phyloP scores from a whole-genome alignment of 2,113 vertebrate genomes.

The Oreochromis spilurus region DNA sequence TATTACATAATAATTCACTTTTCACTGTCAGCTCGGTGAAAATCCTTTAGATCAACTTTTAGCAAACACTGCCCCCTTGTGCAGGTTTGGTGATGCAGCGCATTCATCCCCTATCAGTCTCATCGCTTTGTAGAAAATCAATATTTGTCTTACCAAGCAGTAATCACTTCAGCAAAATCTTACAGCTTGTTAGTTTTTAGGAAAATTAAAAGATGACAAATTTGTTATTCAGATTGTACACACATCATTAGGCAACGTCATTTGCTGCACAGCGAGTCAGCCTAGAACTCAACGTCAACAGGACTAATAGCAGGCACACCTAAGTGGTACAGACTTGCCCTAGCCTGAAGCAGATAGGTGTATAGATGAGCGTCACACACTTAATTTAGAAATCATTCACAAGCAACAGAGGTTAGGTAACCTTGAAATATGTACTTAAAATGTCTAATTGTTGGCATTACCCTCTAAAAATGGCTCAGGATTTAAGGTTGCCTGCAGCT shows the following conservation, averaged over 20 bases:
- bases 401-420: not conserved
- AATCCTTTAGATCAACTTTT: not conserved
- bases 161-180: not conserved
- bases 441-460: not conserved
- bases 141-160: not conserved
- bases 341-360: not conserved
- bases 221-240: not conserved
- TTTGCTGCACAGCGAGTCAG: not conserved
- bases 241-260: not conserved
- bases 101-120: not conserved
- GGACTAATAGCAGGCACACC: slow-evolving; percentile 30
- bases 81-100: not conserved
- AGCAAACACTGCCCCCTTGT: slow-evolving; percentile 24
- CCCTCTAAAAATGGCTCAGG: not conserved
- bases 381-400: not conserved
- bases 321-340: not conserved
- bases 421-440: not conserved
- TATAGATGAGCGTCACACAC: not conserved
- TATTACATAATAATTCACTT: not conserved
- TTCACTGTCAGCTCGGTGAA: not conserved
- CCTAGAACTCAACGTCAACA: not conserved
- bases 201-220: not conserved
- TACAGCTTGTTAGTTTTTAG: not conserved
- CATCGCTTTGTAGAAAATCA: not conserved
- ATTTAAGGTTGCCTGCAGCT: not conserved